Evolutionary conservation across 2,797 vertebrate genomes (phyloP), one percentile per base, ranked within the genome.

Genomic region (Thaleichthys pacificus): DNA sequence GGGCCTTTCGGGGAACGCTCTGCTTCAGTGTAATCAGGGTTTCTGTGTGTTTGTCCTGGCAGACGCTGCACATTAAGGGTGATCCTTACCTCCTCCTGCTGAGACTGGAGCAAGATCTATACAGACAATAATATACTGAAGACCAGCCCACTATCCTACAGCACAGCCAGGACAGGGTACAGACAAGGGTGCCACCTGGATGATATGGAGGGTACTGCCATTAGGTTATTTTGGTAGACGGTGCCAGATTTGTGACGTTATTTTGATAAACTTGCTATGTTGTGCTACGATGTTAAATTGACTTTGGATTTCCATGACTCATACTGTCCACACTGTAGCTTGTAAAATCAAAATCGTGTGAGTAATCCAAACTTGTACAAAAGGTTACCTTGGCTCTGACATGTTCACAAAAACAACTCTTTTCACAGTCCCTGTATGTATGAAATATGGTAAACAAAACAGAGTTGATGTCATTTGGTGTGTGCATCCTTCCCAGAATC

Each of bases 31-130:
- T 66, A 79, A 79, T 80, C 77, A 73, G 68, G 70, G 74, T 67
- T 73, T 49, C 67, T 56, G 66, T 62, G 64, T 82, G 79, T 81
- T 86, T 80, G 69, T 81, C 71, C 78, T 86, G 82, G 82, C 80
- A 77, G 51, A 38, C 62, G 32, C 30, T n/a, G n/a, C 73, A 62
- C 73, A 61, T 78, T 72, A 69, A 76, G 80, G 72, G 57, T 49
- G 68, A 69, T 69, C 73, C 65, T n/a, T 68, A 72, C 70, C 74
- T 75, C 69, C 72, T 56, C 51, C 73, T 70, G 61, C 69, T 72
- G 65, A 70, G 73, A 70, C 66, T 72, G 51, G 51, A 68, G 38
- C 64, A 60, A 65, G 51, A 60, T 66, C 66, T 58, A 64, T n/a
- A 19, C 51, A 56, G 51, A 56, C 51, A n/a, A 30, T 78, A 72